Percentiles rank a stretch among this genome's conserved stretches.
Evolutionary conservation across 30 jellyfish, hydroid and myxozoan species (phyloP).

Genomic region (Hydractinia symbiolongicarpus): DNA sequence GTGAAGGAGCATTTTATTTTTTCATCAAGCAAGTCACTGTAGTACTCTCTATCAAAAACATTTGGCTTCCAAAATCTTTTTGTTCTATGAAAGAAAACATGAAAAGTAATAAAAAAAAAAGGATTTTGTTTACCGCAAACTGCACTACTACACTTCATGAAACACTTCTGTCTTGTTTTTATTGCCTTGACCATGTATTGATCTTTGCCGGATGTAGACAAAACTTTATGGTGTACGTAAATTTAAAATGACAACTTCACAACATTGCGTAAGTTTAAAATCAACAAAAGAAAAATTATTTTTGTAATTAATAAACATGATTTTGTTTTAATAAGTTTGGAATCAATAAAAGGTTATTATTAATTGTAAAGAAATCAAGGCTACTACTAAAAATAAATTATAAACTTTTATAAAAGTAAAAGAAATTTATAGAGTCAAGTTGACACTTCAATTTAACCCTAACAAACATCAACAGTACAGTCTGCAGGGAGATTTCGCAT

Average conservation of each 20-base stretch:
- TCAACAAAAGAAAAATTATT: too few relatives aligned
- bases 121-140: not conserved
- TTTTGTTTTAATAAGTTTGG: too few relatives aligned
- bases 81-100: conserved; percentile 30
- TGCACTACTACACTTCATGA: not conserved
- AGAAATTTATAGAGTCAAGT: too few relatives aligned
- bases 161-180: not conserved
- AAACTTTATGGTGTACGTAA: not conserved
- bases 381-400: too few relatives aligned
- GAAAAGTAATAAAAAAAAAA: not conserved
- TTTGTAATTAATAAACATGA: too few relatives aligned
- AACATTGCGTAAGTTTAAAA: too few relatives aligned
- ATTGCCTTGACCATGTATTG: not conserved
- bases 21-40: conserved; percentile 62
- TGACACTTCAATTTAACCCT: too few relatives aligned
- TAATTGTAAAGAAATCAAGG: too few relatives aligned
- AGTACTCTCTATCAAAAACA: conserved; percentile 41
- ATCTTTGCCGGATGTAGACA: not conserved
- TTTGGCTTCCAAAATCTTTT: conserved; percentile 75
- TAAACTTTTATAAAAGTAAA: too few relatives aligned
- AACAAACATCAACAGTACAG: too few relatives aligned
- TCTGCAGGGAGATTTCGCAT: too few relatives aligned
- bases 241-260: not conserved
- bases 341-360: too few relatives aligned
- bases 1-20: conserved; percentile 40